Conservation (phyloP, 2,113 vertebrate genomes). For the Trematocara unimaculatum region DNA sequence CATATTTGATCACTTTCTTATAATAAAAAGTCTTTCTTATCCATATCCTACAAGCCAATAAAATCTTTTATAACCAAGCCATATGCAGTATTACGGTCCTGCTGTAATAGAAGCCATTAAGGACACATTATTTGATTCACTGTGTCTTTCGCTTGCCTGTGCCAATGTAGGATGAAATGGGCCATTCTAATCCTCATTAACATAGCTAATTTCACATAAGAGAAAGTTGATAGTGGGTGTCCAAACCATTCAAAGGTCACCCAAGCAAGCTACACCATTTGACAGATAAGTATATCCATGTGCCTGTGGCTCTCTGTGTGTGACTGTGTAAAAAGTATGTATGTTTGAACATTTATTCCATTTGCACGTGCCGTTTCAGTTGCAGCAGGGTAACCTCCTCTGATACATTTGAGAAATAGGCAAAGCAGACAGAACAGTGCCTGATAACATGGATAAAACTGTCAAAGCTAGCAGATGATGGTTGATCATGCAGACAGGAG, state of each 20-base stretch:
- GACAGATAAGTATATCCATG: not conserved
- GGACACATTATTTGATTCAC: conserved; percentile 55
- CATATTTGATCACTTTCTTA: not conserved
- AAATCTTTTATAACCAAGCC: conserved; percentile 8
- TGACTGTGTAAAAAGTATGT: not conserved
- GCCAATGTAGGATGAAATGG: conserved; percentile 54
- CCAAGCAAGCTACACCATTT: not conserved
- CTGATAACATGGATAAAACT: not conserved
- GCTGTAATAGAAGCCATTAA: conserved; percentile 55
- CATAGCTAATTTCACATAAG: conserved; percentile 63
- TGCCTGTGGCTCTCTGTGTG: not conserved
- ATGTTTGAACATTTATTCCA: not conserved
- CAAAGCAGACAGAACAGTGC: not conserved
- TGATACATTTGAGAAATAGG: not conserved
- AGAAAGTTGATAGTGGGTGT: conserved; percentile 50
- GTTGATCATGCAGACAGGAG: not conserved
- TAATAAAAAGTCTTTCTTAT: not conserved
- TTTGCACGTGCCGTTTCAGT: not conserved
- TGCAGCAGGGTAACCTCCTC: not conserved
- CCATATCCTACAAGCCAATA: conserved; percentile 10
- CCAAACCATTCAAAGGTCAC: conserved; percentile 53
- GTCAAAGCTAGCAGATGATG: not conserved
- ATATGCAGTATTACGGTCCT: conserved; percentile 12
- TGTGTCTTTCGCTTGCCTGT: conserved; percentile 38
- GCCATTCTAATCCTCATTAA: conserved; percentile 62